Evolutionary conservation across 1,140 invertebrate species (phyloP).

Genomic region (Danaus melanippus): DNA sequence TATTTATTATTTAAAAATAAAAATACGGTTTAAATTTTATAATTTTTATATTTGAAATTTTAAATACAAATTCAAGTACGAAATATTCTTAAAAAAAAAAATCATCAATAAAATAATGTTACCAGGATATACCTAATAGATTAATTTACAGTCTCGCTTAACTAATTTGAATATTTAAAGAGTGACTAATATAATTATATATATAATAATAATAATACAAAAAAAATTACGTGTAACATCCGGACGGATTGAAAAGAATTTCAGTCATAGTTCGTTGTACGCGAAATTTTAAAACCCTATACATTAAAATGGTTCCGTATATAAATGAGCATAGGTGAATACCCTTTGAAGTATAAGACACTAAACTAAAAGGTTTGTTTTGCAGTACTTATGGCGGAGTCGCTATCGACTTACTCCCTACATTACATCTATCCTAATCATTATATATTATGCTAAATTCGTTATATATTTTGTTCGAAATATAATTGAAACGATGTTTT

Average conservation of each 20-base stretch:
- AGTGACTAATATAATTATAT: conserved; percentile 33
- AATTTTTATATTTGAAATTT: conserved; percentile 58
- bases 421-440: conserved; percentile 31
- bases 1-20: conserved; percentile 10
- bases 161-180: conserved; percentile 40
- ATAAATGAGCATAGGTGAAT: conserved; percentile 1
- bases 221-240: no score
- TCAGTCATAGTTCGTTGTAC: conserved; percentile 19
- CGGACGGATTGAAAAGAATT: conserved; percentile 14
- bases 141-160: conserved; percentile 59
- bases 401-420: conserved; percentile 49
- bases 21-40: conserved; percentile 27
- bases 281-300: conserved; percentile 6
- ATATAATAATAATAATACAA: conserved; percentile 24
- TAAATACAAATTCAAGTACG: conserved; percentile 61
- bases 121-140: conserved; percentile 43
- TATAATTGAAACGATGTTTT: conserved; percentile 35
- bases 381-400: conserved; percentile 64
- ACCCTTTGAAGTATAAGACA: conserved; percentile 24
- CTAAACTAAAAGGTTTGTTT: conserved; percentile 52
- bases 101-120: conserved; percentile 39
- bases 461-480: conserved; percentile 44
- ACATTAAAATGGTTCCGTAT: no score
- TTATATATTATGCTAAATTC: conserved; percentile 45
- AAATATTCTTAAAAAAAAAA: conserved; percentile 40